phyloP scores from a whole-genome alignment of 2,888 invertebrate species.

The Tipula confusa region DNA sequence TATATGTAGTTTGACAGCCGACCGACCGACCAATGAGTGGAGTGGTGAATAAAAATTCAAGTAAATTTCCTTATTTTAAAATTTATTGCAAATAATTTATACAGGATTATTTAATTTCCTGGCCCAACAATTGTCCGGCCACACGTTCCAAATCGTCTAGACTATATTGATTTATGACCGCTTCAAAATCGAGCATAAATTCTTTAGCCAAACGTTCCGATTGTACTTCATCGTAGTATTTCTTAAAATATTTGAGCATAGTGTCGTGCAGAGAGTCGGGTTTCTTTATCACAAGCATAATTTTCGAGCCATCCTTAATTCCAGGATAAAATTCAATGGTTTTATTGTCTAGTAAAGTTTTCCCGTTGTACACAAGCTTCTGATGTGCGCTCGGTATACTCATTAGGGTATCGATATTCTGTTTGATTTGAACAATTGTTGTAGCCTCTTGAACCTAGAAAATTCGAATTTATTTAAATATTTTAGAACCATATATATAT shows the following conservation, averaged over 20 bases:
- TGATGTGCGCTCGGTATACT: constrained; percentile 66
- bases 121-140: constrained; percentile 38
- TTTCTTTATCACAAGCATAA: constrained; percentile 68
- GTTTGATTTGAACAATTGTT: constrained; percentile 65
- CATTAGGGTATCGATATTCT: constrained; percentile 58
- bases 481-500: not conserved
- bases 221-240: constrained; percentile 60
- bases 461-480: not conserved
- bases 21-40: not conserved
- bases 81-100: not conserved
- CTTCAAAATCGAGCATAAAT: constrained; percentile 47
- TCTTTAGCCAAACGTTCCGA: constrained; percentile 51
- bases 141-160: constrained; percentile 47
- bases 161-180: constrained; percentile 44
- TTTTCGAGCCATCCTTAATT: constrained; percentile 69
- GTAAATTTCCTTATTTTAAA: not conserved
- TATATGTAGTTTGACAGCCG: constrained; percentile 4
- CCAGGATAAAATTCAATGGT: constrained; percentile 63
- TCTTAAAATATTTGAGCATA: constrained; percentile 55
- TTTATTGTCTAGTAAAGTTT: constrained; percentile 67
- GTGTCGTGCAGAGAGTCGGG: constrained; percentile 59
- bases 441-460: constrained; percentile 56
- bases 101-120: not conserved
- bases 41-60: not conserved
- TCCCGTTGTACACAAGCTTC: constrained; percentile 65